Conservation (phyloP, 1,140 invertebrate genomes). For the Scaptomyza montana region DNA sequence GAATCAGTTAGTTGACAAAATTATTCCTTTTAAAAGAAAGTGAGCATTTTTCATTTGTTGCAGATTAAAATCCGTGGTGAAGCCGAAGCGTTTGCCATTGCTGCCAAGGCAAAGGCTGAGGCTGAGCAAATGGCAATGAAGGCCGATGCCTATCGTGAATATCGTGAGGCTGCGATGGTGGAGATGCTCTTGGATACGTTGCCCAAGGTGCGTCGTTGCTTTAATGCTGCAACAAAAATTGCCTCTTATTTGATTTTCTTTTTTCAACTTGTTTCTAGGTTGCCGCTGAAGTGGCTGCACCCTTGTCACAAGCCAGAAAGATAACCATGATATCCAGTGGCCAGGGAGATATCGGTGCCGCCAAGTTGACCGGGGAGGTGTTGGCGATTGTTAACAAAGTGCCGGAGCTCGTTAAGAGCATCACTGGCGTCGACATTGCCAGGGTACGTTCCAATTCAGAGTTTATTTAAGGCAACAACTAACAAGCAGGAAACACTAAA, state of each 20-base stretch:
- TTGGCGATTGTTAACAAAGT: conserved; percentile 95
- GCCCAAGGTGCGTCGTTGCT: conserved; percentile 90
- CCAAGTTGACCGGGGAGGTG: conserved; percentile 96
- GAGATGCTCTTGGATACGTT: conserved; percentile 98
- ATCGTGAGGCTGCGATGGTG: conserved; percentile 97
- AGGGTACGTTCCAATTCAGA: conserved; percentile 87
- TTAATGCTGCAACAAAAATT: too few species aligned
- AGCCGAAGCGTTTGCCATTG: conserved; percentile 96
- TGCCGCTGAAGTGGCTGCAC: conserved; percentile 97
- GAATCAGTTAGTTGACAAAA: conserved; percentile 86
- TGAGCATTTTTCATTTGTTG: not conserved
- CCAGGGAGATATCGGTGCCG: conserved; percentile 95
- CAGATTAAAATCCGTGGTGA: conserved; percentile 88
- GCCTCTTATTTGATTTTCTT: conserved; percentile 11
- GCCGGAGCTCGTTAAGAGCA: conserved; percentile 93
- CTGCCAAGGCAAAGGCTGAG: conserved; percentile 97
- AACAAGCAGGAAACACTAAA: conserved; percentile 27
- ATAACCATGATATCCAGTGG: conserved; percentile 97
- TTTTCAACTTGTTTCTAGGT: conserved; percentile 86
- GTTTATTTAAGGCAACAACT: conserved; percentile 71
- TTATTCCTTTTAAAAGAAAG: conserved; percentile 84
- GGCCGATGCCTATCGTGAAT: conserved; percentile 97
- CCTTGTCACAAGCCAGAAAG: conserved; percentile 95
- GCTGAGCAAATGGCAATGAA: conserved; percentile 98
- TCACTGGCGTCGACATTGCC: conserved; percentile 96